Evolutionary conservation across 2,888 invertebrate species (phyloP), one percentile per base, ranked within the genome.

Genomic region (Luffia ferchaultella): DNA sequence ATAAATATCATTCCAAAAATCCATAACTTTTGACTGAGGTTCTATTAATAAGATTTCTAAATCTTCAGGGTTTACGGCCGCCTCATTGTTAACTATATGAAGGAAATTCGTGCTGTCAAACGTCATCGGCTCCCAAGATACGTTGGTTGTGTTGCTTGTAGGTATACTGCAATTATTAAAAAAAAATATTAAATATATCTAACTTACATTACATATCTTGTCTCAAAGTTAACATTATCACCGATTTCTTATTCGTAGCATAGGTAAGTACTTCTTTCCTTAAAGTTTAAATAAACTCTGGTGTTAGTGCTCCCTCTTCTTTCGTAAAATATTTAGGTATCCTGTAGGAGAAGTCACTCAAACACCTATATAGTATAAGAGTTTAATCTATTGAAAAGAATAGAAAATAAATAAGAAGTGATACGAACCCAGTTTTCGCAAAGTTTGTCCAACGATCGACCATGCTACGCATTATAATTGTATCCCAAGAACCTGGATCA

Each of bases 401-500:
- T n/a, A n/a, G n/a, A n/a, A n/a, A n/a, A n/a, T n/a, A n/a, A 19
- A 20, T 46, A 18, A 5, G 16, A 46, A 30, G 40, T 18, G 20
- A 46, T 46, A 57, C 70, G 61, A 60, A 82, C 82, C 76, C 73
- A 49, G 60, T 63, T 62, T 70, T 78, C 18, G 75, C 79, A 58
- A 82, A 82, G 52, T 73, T 78, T 0, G 76, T 74, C 80, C 80
- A 82, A 15, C 82, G 65, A 52, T 79, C 76, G 16, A 76, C 59
- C 2, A 82, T 58, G 50, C 76, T 65, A 7, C 77, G 65, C 40
- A 64, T 64, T 42, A 82, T 58, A 1, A 57, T 55, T 12, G 66
- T 55, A 54, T 82, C 80, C 50, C 56, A 60, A 2, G 50, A 49
- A 18, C 60, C 46, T 41, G 58, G 53, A 16, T 53, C 50, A 2